A percentile compares a stretch with the other conserved stretches of the same genome.
Conservation (phyloP, 2,888 invertebrate species). For the Lissocephala sabroskyi region DNA sequence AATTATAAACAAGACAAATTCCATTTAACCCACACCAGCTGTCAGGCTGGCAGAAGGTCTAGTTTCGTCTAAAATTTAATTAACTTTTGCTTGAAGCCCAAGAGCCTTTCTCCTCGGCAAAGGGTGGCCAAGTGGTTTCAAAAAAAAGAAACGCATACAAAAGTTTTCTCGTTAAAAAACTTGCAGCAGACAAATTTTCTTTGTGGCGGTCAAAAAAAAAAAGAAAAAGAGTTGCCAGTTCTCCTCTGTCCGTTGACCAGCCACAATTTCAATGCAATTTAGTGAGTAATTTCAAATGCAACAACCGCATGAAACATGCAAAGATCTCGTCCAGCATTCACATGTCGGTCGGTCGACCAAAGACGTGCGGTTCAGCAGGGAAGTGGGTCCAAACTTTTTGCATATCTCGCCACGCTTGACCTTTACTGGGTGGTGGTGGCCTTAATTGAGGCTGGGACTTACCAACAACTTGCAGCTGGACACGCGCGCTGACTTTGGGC, state of each 20-base stretch:
- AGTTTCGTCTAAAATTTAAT: too few relatives aligned
- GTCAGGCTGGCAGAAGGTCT: too few relatives aligned
- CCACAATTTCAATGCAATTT: slow-evolving; percentile 62
- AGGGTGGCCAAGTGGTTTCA: too few relatives aligned
- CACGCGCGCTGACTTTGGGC: slow-evolving; percentile 94
- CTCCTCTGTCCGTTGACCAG: slow-evolving; percentile 23
- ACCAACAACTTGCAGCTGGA: slow-evolving; percentile 93
- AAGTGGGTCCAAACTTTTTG: slow-evolving; percentile 1
- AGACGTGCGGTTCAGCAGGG: too few relatives aligned
- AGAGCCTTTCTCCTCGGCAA: too few relatives aligned
- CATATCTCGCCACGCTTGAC: slow-evolving; percentile 31
- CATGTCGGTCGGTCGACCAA: neutral
- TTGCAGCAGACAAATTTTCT: slow-evolving; percentile 40
- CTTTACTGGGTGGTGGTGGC: slow-evolving; percentile 35
- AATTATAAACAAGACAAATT: too few relatives aligned
- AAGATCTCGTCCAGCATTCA: slow-evolving; percentile 12
- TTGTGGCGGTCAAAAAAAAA: slow-evolving; percentile 35
- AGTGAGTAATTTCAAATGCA: slow-evolving; percentile 52
- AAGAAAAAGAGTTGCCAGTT: slow-evolving; percentile 26
- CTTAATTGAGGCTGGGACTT: slow-evolving; percentile 72
- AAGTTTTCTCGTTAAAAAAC: slow-evolving; percentile 67
- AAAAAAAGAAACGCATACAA: slow-evolving; percentile 31
- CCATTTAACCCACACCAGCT: too few relatives aligned
- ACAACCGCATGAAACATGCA: slow-evolving; percentile 37
- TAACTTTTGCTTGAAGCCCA: slow-evolving; percentile 38